phyloP scores from a whole-genome alignment of 1,140 invertebrate genomes.

The Caenorhabditis briggsae region DNA sequence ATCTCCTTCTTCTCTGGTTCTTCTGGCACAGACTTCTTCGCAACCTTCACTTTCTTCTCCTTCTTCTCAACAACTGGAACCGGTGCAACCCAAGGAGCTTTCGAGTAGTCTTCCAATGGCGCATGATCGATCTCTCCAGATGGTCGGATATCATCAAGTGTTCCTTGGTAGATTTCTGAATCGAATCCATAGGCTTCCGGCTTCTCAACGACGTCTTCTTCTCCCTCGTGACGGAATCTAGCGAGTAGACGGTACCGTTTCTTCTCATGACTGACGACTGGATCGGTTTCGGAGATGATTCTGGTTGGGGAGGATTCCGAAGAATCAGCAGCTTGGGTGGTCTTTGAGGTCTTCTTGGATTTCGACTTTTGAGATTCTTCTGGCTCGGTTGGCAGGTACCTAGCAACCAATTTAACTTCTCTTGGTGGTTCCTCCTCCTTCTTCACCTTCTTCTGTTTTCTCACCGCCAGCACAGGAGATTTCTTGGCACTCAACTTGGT shows the following conservation, averaged over 20 bases:
- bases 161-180: background rate
- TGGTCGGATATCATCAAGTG: background rate
- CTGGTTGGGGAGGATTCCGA: background rate
- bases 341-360: background rate
- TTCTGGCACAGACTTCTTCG: background rate
- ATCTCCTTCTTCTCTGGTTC: slow-evolving; percentile 38
- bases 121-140: slow-evolving; percentile 1
- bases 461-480: background rate
- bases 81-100: no score
- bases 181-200: background rate
- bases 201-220: slow-evolving; percentile 71
- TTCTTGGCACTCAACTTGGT: background rate
- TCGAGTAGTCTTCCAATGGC: background rate
- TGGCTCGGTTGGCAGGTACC: background rate
- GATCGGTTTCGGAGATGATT: background rate
- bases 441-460: background rate
- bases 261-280: background rate
- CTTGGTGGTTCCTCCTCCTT: background rate
- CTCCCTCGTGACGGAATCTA: slow-evolving; percentile 53
- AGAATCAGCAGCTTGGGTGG: background rate
- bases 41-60: background rate
- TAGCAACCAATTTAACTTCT: slow-evolving; percentile 46
- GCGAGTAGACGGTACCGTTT: background rate
- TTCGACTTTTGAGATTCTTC: background rate
- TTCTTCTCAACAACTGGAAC: slow-evolving; percentile 65